Percentiles rank a stretch among this genome's conserved stretches.
These are phyloP conservation scores for Entomobrya multifasciata DNA, from an alignment of 2,888 invertebrate genomes.

Conservation along the genomic window DNA sequence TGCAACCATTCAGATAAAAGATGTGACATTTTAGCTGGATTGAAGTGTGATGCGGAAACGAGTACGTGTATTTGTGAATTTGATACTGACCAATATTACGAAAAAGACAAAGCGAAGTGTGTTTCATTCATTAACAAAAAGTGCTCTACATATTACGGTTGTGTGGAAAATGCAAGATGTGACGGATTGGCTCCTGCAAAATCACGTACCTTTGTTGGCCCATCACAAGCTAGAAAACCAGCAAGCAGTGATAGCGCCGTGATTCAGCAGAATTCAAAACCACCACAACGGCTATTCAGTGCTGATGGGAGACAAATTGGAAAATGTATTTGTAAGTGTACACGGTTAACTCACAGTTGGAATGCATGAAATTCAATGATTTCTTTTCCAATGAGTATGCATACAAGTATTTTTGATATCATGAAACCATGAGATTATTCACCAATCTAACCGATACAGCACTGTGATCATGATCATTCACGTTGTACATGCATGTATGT, in stretches of 20 bases:
- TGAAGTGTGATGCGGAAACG: constrained; percentile 65
- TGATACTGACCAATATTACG: constrained; percentile 71
- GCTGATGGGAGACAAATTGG: constrained; percentile 66
- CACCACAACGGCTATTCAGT: constrained; percentile 23
- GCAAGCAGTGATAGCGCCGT: constrained; percentile 54
- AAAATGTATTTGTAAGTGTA: constrained; percentile 71
- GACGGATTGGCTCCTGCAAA: constrained; percentile 71
- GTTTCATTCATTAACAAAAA: constrained; percentile 69
- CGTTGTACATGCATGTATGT: no score
- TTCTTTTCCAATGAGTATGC: no score
- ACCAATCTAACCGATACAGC: no score
- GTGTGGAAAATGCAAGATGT: constrained; percentile 72
- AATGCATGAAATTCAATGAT: background rate
- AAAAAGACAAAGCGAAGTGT: constrained; percentile 66
- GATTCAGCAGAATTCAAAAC: constrained; percentile 39
- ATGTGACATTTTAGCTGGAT: constrained; percentile 66
- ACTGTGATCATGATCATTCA: no score
- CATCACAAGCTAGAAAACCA: constrained; percentile 54
- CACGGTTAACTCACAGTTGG: no score
- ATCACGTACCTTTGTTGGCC: constrained; percentile 65
- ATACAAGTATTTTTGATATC: no score
- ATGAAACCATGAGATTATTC: no score
- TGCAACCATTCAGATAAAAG: constrained; percentile 64
- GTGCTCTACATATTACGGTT: constrained; percentile 69
- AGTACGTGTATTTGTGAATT: constrained; percentile 73